Base-by-base conservation (phyloP, 2,888 invertebrate genomes). In the Tuberolachnus salignus region DNA sequence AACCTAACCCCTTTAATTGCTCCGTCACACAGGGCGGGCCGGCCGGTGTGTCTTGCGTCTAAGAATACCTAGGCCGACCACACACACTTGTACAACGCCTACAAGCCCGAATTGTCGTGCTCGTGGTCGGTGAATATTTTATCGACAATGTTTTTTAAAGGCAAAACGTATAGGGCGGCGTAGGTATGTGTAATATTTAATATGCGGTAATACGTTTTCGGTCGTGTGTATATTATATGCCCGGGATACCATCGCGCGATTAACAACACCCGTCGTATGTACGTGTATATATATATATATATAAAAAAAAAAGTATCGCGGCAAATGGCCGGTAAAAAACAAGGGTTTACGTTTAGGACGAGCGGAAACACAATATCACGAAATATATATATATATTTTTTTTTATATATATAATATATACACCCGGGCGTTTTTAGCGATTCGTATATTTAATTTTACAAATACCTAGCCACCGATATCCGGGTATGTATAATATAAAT, bases 241-340 rank as follows among this genome's bases (percentile, higher is more conserved):
- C 70, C 70, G 57, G 55, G 70, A 44, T 71, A 71, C 71, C 46
- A 46, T 46, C 46, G 57, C 59, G 13, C 71, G 71, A 71, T 71
- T 70, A 71, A 71, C 57, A 71, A 71, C 59, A 46, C 57, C 57
- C 57, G 57, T 59, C 55, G 70, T 70, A 70, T 70, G 6, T 34
- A 34, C 42, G 55, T 70, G 55, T 70, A n/a, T n/a, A n/a, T n/a
- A n/a, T n/a, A n/a, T n/a, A n/a, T n/a, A n/a, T n/a, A n/a, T n/a
- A n/a, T n/a, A n/a, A n/a, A n/a, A n/a, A n/a, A n/a, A 69, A 70
- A 70, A 70, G 71, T 46, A n/a, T n/a, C 46, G 71, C 71, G 71
- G 57, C 70, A 55, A 69, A 69, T 53, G 69, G 69, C 34, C 21
- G 69, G 69, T 69, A 69, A 55, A n/a, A 70, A 70, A 70, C 70